phyloP scores from a whole-genome alignment of 2,797 vertebrate genomes.

The Phoebastria nigripes region DNA sequence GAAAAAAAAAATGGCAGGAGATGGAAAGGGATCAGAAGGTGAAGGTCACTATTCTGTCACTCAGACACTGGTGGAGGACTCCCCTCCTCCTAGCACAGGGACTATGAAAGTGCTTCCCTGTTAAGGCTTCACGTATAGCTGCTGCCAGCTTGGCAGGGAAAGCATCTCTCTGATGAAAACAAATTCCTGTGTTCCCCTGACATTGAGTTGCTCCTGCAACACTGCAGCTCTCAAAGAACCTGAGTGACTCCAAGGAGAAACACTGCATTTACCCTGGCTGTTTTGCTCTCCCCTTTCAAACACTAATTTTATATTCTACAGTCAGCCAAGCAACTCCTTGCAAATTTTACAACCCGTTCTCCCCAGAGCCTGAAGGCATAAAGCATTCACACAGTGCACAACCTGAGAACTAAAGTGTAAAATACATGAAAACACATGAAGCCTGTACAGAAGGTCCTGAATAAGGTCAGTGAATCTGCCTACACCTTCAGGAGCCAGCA shows the following conservation, averaged over 20 bases:
- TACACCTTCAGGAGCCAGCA: background rate
- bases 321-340: background rate
- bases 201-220: background rate
- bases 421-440: background rate
- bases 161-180: background rate
- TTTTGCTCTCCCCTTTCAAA: constrained; percentile 2
- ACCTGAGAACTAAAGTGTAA: background rate
- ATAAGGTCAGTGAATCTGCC: background rate
- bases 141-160: constrained; percentile 46
- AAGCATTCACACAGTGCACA: background rate
- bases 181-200: constrained; percentile 4
- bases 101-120: background rate
- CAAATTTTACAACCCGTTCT: background rate
- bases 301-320: background rate
- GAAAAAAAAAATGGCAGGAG: background rate
- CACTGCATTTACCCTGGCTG: background rate
- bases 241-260: background rate
- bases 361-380: background rate
- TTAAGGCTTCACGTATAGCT: background rate
- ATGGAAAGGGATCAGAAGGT: background rate
- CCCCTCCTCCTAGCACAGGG: background rate
- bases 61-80: background rate
- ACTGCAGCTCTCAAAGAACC: constrained; percentile 6
- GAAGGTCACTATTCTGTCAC: background rate
- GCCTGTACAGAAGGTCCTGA: background rate